These are phyloP conservation scores for Crioceris asparagi DNA, from an alignment of 2,888 invertebrate genomes.

Conservation along the genomic window DNA sequence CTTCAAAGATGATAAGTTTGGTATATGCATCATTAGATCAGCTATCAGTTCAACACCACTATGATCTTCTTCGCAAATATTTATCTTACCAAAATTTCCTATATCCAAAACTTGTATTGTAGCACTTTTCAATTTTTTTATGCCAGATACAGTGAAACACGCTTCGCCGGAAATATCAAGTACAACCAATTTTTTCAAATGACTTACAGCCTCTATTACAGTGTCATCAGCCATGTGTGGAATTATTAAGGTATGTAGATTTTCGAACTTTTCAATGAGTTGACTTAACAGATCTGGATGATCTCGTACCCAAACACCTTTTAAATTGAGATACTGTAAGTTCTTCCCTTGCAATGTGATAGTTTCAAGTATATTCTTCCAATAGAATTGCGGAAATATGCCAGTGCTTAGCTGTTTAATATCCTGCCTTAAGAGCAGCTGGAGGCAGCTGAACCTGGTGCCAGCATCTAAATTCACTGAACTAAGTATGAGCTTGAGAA, in stretches of 20 bases:
- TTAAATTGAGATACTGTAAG: slow-evolving; percentile 52
- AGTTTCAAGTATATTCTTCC: slow-evolving; percentile 55
- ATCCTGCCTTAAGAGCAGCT: slow-evolving; percentile 52
- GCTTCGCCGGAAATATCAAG: slow-evolving; percentile 62
- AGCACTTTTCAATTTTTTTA: slow-evolving; percentile 46
- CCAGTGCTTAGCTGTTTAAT: slow-evolving; percentile 56
- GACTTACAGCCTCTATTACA: slow-evolving; percentile 48
- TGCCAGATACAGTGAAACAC: slow-evolving; percentile 51
- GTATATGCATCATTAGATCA: slow-evolving; percentile 49
- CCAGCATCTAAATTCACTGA: slow-evolving; percentile 58
- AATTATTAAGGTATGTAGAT: slow-evolving; percentile 51
- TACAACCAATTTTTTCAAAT: slow-evolving; percentile 46
- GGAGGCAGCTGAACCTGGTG: slow-evolving; percentile 54
- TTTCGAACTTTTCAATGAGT: slow-evolving; percentile 47
- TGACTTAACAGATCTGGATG: slow-evolving; percentile 51
- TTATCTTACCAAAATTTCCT: slow-evolving; percentile 59
- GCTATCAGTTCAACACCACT: slow-evolving; percentile 45
- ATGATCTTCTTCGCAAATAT: slow-evolving; percentile 44
- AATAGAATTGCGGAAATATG: slow-evolving; percentile 61
- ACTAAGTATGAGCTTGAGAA: slow-evolving; percentile 52
- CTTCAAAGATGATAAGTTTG: slow-evolving; percentile 52
- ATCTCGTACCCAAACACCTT: slow-evolving; percentile 65
- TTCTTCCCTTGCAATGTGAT: slow-evolving; percentile 54
- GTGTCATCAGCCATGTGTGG: slow-evolving; percentile 62
- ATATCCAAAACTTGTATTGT: slow-evolving; percentile 47